Evolutionary conservation across 1,140 invertebrate genomes (phyloP).

Genomic region (Zaprionus inermis): DNA sequence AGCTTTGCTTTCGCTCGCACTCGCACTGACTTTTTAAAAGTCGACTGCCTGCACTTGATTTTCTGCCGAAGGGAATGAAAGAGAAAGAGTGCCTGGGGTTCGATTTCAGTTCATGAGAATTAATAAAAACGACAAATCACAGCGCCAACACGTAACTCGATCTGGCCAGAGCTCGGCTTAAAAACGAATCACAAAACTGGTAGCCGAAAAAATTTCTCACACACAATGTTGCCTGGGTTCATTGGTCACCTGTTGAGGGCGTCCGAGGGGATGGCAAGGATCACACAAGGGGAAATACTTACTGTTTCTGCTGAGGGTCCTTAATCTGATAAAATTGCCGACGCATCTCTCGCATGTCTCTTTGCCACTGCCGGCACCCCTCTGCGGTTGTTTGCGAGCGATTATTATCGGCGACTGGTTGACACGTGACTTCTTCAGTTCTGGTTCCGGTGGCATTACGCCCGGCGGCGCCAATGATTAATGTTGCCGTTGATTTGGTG

Average conservation of each 20-base stretch:
- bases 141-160: slow-evolving; percentile 60
- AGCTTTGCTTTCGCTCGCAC: background rate
- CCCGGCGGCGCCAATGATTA: slow-evolving; percentile 44
- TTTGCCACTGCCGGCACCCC: slow-evolving; percentile 28
- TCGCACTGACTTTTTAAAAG: slow-evolving; percentile 7
- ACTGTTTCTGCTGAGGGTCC: slow-evolving; percentile 46
- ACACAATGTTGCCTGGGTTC: slow-evolving; percentile 62
- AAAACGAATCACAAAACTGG: slow-evolving; percentile 46
- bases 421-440: slow-evolving; percentile 66
- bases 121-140: slow-evolving; percentile 72
- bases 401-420: slow-evolving; percentile 66
- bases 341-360: slow-evolving; percentile 65
- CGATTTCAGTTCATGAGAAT: slow-evolving; percentile 75
- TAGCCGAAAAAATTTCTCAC: slow-evolving; percentile 68
- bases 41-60: slow-evolving; percentile 22
- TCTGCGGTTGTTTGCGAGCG: slow-evolving; percentile 59
- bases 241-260: slow-evolving; percentile 68
- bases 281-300: slow-evolving; percentile 27
- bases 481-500: slow-evolving; percentile 43
- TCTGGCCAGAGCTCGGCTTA: slow-evolving; percentile 27
- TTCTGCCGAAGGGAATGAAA: background rate
- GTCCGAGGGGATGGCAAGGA: slow-evolving; percentile 30
- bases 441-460: slow-evolving; percentile 28
- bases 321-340: slow-evolving; percentile 79
- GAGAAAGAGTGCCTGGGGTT: slow-evolving; percentile 13